A percentile compares a stretch with the other conserved stretches of the same genome.
Conservation (phyloP, 2,888 invertebrate species). For the Branchipolynoe longqiensis region DNA sequence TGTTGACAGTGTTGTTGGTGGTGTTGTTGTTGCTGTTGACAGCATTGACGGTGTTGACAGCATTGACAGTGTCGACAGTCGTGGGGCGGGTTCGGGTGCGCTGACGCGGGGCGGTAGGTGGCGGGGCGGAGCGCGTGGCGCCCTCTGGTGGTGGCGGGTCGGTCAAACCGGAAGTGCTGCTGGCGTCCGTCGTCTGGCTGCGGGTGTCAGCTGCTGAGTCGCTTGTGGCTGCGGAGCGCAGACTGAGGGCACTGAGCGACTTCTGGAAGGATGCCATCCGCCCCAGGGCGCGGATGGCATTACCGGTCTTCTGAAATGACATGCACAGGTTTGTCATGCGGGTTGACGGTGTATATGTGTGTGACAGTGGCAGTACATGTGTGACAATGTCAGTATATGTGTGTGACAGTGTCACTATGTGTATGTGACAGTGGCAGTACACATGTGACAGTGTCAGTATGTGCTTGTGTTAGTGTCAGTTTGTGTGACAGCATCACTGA, state of each 20-base stretch:
- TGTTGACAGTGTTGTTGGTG: background rate
- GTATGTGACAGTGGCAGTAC: too few species aligned
- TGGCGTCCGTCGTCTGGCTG: conserved; percentile 9
- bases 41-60: too few species aligned
- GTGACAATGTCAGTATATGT: too few species aligned
- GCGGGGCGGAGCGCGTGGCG: background rate
- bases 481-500: too few species aligned
- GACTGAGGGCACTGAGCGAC: conserved; percentile 46
- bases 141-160: background rate
- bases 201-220: conserved; percentile 21
- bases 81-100: background rate
- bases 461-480: too few species aligned
- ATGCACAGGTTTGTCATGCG: background rate
- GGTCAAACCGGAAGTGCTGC: background rate
- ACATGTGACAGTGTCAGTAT: too few species aligned
- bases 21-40: background rate
- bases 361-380: too few species aligned
- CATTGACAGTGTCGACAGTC: background rate
- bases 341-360: too few species aligned
- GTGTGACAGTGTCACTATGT: too few species aligned
- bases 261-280: conserved; percentile 85
- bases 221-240: background rate
- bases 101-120: background rate
- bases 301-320: conserved; percentile 88
- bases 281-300: conserved; percentile 91